Percentiles rank a stretch among this genome's conserved stretches.
phyloP scores from a whole-genome alignment of 2,113 vertebrate genomes.

The Gavialis gangeticus region DNA sequence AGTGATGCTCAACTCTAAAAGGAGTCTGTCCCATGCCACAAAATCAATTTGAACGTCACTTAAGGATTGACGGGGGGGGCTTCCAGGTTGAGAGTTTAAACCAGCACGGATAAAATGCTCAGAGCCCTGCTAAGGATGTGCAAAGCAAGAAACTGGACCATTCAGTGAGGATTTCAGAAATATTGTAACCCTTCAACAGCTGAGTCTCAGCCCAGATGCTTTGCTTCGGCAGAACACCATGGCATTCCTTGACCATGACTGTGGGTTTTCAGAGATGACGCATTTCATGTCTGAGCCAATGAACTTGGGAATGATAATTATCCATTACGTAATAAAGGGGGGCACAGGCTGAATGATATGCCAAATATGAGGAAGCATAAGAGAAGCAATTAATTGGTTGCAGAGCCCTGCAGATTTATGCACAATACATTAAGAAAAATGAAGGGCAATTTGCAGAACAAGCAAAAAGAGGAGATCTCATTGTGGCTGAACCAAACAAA shows the following conservation, averaged over 20 bases:
- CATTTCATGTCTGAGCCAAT: constrained; percentile 22
- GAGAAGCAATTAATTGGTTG: constrained; percentile 22
- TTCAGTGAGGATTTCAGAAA: background rate
- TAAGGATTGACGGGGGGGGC: constrained; percentile 35
- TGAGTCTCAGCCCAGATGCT: background rate
- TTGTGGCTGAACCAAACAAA: background rate
- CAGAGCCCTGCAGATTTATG: background rate
- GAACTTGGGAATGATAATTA: constrained; percentile 16
- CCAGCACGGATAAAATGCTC: background rate
- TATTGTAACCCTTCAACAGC: background rate
- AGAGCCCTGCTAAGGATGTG: background rate
- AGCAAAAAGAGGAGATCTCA: background rate
- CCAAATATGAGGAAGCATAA: background rate
- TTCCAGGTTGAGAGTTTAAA: constrained; percentile 20
- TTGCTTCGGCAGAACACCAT: background rate
- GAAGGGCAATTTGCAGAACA: background rate
- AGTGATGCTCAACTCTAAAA: background rate
- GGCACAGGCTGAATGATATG: constrained; percentile 43
- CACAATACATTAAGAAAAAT: background rate
- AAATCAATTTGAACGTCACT: background rate
- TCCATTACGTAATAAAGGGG: background rate
- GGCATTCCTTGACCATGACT: background rate
- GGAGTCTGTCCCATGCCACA: background rate
- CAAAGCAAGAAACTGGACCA: background rate
- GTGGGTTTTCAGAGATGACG: constrained; percentile 35